Evolutionary conservation across 2,113 vertebrate species (phyloP), one percentile per base, ranked within the genome.

Genomic region (Gymnarchus niloticus): DNA sequence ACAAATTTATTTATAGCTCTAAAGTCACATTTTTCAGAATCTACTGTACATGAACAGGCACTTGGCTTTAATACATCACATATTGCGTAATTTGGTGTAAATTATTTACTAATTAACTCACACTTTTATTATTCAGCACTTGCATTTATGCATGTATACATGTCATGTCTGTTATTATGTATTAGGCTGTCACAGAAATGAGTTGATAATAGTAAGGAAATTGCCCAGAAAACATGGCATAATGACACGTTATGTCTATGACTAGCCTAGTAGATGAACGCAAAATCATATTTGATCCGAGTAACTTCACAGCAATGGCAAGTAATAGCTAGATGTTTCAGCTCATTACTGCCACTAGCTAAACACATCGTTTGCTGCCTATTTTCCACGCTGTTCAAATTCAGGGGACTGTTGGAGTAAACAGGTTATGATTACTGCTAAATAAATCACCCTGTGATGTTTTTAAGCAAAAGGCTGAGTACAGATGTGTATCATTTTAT

Each of bases 21-120:
- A 33, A 69, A 69, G 14, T 37, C 65, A 69, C 41, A 69, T 69
- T 73, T 28, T 28, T 28, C 5, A 17, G 14, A 73, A 41, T 73
- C 65, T 6, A 73, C 19, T 73, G 65, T 37, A 73, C 33, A 65
- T 33, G 1, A 41, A 12, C 5, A 3, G 33, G 65, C 65, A 41
- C 14, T 19, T 73, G 65, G 33, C 14, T 37, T 46, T 83, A 83
- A 5, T 14, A 48, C 82, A 44, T 57, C 33, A 56, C 28, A 41
- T 41, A 56, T 46, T 46, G 82, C 9, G 33, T 46, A 57, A 83
- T 21, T 83, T 54, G 52, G 37, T 83, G 28, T 46, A 21, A 54
- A 83, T 57, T 59, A 37, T 83, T 83, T 59, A 59, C 56, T 59
- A 83, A 83, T 83, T 83, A 83, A 83, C 54, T 83, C 54, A 44